Conservation (phyloP, 2,113 vertebrate species). For the Scartelaos histophorus region DNA sequence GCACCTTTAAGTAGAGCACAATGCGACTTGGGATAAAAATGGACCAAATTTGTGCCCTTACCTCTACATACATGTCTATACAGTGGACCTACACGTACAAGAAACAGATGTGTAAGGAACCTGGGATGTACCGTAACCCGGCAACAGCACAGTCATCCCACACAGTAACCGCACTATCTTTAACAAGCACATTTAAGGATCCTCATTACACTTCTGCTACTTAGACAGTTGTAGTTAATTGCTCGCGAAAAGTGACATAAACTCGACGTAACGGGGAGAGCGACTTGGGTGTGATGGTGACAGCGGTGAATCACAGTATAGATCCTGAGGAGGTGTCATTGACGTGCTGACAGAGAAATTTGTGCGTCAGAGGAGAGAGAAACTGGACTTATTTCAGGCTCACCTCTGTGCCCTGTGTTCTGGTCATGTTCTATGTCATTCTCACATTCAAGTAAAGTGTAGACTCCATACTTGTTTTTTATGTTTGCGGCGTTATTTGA, state of each 20-base stretch:
- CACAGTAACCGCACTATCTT: constrained; percentile 19
- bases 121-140: constrained; percentile 40
- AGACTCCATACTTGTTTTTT: too few relatives aligned
- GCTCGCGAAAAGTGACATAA: constrained; percentile 11
- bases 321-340: constrained; percentile 18
- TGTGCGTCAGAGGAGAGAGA: constrained; percentile 18
- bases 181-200: constrained; percentile 9
- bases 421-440: not conserved
- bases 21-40: too few relatives aligned
- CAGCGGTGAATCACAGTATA: constrained; percentile 26
- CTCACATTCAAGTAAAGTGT: not conserved
- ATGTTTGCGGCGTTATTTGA: too few relatives aligned
- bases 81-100: not conserved
- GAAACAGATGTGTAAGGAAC: constrained; percentile 37
- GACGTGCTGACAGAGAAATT: constrained; percentile 18
- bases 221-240: constrained; percentile 16
- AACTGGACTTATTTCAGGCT: not conserved
- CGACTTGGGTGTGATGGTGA: constrained; percentile 1
- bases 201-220: not conserved
- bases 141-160: constrained; percentile 45
- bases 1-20: too few relatives aligned
- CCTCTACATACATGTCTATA: not conserved
- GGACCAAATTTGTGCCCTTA: too few relatives aligned
- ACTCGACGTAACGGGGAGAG: constrained; percentile 12
- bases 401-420: not conserved